Conservation (phyloP, 1,140 invertebrate species). For the Trichonephila clavata region DNA sequence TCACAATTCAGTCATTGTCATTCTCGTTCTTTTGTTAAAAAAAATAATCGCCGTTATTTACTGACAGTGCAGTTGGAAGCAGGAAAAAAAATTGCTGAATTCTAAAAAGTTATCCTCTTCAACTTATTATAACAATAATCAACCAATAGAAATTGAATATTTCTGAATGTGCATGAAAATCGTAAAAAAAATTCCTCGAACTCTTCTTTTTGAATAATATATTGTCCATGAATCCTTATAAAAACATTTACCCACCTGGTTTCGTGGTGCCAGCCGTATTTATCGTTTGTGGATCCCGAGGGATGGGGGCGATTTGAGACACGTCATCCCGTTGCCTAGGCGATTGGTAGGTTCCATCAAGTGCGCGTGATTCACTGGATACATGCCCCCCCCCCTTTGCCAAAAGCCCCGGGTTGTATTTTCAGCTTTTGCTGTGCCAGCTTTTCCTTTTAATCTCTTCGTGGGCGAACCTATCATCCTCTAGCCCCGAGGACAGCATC, state of each 20-base stretch:
- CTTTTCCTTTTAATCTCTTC: not conserved
- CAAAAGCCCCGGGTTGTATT: constrained; percentile 43
- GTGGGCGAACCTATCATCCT: not conserved
- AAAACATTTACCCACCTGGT: constrained; percentile 53
- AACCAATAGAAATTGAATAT: no score
- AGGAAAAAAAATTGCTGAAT: no score
- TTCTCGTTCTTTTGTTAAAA: no score
- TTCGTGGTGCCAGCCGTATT: constrained; percentile 9
- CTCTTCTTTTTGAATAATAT: not conserved
- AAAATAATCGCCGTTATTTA: no score
- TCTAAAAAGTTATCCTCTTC: not conserved
- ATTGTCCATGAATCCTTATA: not conserved
- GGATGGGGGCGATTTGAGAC: constrained; percentile 24
- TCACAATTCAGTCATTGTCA: no score
- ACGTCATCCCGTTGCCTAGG: constrained; percentile 62
- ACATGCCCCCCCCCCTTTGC: not conserved
- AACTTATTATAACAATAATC: no score
- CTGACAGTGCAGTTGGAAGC: no score
- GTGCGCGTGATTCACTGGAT: constrained; percentile 49
- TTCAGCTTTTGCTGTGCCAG: constrained; percentile 33
- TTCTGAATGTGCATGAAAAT: no score
- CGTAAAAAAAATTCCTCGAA: not conserved
- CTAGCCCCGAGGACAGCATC: not conserved
- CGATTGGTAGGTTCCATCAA: constrained; percentile 54
- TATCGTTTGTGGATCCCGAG: constrained; percentile 47